Base-by-base conservation (phyloP, 2,888 invertebrate species). In the Drosophila kambysellisi region DNA sequence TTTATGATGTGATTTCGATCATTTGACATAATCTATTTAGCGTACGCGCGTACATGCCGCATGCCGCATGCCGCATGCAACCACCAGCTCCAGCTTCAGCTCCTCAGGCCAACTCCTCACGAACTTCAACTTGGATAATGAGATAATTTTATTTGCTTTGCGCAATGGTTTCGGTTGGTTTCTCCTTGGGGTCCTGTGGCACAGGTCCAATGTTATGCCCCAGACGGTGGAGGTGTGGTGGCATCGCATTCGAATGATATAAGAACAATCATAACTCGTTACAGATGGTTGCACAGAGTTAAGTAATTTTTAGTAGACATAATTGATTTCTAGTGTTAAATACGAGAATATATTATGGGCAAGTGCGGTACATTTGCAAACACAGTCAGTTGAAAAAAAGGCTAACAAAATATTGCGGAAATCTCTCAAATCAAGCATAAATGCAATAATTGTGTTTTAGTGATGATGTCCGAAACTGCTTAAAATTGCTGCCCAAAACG, bases 21-120 rank as follows among this genome's bases (percentile, higher is more conserved):
- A 92, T 92, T 92, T 92, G 91, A 92, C 91, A 91, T 92, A 92
- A 92, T 92, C 92, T 92, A 92, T 92, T 92, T 92, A 92, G 91
- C 90, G 87, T 86, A 76, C 81, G 73, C 76, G 69, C 67, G 25
- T 25, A 48, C 70, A 29, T 57, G 57, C 67, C 37, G 62, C 54
- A 30, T 74, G 52, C 57, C 51, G 43, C 59, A 58, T 46, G 56
- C 58, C 52, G 41, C 60, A 56, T 51, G 57, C 52, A 35, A 39
- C 52, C 56, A 54, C 35, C 46, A 46, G 39, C 39, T 8, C 39
- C 39, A 39, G 39, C 39, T n/a, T 3, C 46, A 60, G 76, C 74
- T 76, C 76, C 54, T 39, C 76, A 70, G 71, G 61, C 39, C 54
- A 41, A 56, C 64, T 67, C 61, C 64, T 48, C 61, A 25, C 58